Conservation (phyloP, 2,113 vertebrate species). For the Sarotherodon lohbergeri region DNA sequence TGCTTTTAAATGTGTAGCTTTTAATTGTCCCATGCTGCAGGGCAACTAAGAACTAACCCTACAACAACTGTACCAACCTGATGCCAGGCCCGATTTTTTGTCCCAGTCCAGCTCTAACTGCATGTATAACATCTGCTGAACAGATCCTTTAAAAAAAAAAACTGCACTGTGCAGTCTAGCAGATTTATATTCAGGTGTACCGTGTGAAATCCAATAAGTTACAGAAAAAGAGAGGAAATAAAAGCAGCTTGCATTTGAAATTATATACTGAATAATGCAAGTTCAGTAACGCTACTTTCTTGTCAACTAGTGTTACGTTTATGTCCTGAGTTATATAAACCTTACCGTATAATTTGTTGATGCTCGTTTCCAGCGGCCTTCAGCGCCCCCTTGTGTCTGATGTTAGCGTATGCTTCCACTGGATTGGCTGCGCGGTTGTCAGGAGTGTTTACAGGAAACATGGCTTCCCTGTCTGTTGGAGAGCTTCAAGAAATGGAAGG, state of each 20-base stretch:
- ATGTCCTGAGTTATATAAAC: not conserved
- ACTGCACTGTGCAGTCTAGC: not conserved
- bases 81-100: not conserved
- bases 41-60: not conserved
- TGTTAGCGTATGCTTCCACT: not conserved
- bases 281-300: not conserved
- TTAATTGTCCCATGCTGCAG: not conserved
- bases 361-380: not conserved
- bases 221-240: not conserved
- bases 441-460: constrained; percentile 67
- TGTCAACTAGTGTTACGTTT: not conserved
- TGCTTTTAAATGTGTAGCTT: not conserved
- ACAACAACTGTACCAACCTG: not conserved
- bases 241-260: not conserved
- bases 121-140: not conserved
- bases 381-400: constrained; percentile 1
- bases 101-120: not conserved
- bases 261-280: not conserved
- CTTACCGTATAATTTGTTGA: not conserved
- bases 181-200: not conserved
- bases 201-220: not conserved
- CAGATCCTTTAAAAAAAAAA: not conserved
- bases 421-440: constrained; percentile 64
- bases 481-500: constrained; percentile 81
- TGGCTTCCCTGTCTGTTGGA: constrained; percentile 73